phyloP scores from a whole-genome alignment of 2,888 invertebrate genomes.

The Vannuccia rotundouncinata region DNA sequence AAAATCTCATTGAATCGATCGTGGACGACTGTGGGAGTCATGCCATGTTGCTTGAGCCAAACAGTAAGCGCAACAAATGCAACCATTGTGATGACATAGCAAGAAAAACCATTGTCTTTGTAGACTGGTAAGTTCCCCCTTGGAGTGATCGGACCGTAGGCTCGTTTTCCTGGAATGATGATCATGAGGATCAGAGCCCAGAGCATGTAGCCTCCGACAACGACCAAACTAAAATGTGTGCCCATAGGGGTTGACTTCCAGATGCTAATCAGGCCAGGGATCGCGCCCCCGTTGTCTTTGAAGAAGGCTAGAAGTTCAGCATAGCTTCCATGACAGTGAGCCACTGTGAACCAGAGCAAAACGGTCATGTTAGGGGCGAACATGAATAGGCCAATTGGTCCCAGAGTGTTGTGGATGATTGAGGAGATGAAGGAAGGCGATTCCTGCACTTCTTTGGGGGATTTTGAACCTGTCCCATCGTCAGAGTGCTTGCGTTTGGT shows the following conservation, averaged over 20 bases:
- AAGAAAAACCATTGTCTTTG: constrained; percentile 59
- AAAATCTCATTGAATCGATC: constrained; percentile 59
- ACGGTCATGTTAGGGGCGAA: constrained; percentile 48
- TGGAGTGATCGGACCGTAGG: constrained; percentile 58
- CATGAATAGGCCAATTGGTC: constrained; percentile 46
- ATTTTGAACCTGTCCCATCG: background rate
- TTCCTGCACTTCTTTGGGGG: background rate
- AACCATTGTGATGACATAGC: constrained; percentile 57
- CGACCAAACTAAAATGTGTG: constrained; percentile 44
- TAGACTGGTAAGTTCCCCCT: constrained; percentile 59
- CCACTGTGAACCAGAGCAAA: constrained; percentile 46
- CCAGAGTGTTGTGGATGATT: constrained; percentile 44
- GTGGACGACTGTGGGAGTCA: constrained; percentile 55
- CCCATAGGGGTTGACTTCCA: constrained; percentile 47
- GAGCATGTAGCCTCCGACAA: constrained; percentile 47
- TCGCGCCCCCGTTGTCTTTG: constrained; percentile 41
- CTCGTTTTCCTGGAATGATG: constrained; percentile 55
- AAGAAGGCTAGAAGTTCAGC: constrained; percentile 42
- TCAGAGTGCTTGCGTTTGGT: background rate
- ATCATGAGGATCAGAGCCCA: constrained; percentile 58
- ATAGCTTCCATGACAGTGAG: constrained; percentile 47
- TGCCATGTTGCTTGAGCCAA: constrained; percentile 48
- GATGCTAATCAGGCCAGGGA: constrained; percentile 44
- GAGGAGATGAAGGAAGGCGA: background rate
- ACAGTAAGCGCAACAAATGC: constrained; percentile 50